Evolutionary conservation across 1,140 invertebrate species (phyloP).

Genomic region (Procambarus clarkii): DNA sequence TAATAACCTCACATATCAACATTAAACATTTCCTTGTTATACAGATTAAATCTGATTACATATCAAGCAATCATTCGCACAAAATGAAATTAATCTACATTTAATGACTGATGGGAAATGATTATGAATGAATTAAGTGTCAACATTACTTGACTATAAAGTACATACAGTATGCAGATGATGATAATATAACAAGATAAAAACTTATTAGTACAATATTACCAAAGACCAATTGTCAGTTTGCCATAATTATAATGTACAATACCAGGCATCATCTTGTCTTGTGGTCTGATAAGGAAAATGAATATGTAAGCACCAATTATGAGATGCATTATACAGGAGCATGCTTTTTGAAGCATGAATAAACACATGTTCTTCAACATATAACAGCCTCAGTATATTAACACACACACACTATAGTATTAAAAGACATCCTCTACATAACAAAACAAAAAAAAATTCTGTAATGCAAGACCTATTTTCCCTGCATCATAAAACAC

Average conservation of each 20-base stretch:
- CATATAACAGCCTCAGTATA: not conserved
- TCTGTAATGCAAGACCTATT: not conserved
- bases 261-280: not conserved
- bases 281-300: not conserved
- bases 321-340: not conserved
- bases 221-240: not conserved
- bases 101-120: not conserved
- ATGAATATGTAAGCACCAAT: not conserved
- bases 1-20: slow-evolving; percentile 7
- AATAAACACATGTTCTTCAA: not conserved
- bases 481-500: not conserved
- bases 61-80: not conserved
- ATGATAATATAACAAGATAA: not conserved
- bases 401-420: not conserved
- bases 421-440: not conserved
- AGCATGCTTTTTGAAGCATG: not conserved
- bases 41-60: slow-evolving; percentile 18
- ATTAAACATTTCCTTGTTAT: slow-evolving; percentile 17
- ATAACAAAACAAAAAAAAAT: not conserved
- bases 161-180: not conserved
- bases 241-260: not conserved
- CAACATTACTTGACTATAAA: slow-evolving; percentile 14
- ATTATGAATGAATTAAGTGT: not conserved
- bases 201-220: not conserved
- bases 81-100: not conserved